These are phyloP conservation scores for Lochmaea crataegi DNA, from an alignment of 2,888 invertebrate genomes.

Conservation along the genomic window DNA sequence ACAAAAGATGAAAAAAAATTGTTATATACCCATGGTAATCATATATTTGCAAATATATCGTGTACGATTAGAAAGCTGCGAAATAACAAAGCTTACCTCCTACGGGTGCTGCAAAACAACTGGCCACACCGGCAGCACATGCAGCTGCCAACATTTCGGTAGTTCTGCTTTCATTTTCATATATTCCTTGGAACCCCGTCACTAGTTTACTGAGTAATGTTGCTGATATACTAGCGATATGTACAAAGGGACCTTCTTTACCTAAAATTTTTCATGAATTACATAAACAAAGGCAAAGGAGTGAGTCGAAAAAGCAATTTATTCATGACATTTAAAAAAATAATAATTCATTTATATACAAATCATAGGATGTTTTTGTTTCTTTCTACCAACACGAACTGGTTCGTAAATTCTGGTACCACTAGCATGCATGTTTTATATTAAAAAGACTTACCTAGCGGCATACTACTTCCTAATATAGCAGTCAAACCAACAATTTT, in stretches of 20 bases:
- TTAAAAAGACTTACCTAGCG: slow-evolving; percentile 71
- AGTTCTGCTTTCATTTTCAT: slow-evolving; percentile 93
- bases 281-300: not conserved
- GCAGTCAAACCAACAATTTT: slow-evolving; percentile 94
- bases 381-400: too few species aligned
- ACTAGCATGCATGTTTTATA: not conserved
- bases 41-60: not conserved
- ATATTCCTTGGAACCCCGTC: slow-evolving; percentile 93
- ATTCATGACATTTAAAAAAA: too few species aligned
- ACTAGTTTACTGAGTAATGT: slow-evolving; percentile 92
- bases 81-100: slow-evolving; percentile 74
- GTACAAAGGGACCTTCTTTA: slow-evolving; percentile 99
- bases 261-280: slow-evolving; percentile 10
- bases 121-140: slow-evolving; percentile 95
- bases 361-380: too few species aligned
- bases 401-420: not conserved
- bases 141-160: slow-evolving; percentile 98
- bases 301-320: too few species aligned
- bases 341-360: too few species aligned
- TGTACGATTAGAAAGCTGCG: too few species aligned
- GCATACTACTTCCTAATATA: slow-evolving; percentile 94
- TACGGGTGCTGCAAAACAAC: slow-evolving; percentile 96
- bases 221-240: slow-evolving; percentile 97
- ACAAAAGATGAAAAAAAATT: slow-evolving; percentile 42
- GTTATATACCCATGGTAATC: not conserved